A percentile compares a stretch with the other conserved stretches of the same genome.
Conservation (phyloP, 1,140 invertebrate species). For the Amyelois transitella region DNA sequence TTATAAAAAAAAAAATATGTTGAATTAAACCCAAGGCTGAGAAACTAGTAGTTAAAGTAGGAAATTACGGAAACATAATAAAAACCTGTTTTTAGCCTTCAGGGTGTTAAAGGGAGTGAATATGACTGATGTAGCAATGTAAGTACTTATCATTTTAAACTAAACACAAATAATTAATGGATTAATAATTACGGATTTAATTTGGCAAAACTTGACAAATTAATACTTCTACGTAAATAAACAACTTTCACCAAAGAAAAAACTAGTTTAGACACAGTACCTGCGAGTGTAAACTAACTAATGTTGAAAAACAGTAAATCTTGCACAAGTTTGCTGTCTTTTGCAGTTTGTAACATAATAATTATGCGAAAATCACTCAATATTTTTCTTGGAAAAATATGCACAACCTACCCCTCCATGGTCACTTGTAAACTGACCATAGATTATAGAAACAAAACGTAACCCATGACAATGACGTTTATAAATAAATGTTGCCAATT, state of each 20-base stretch:
- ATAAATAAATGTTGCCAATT: no score
- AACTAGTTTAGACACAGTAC: slow-evolving; percentile 18
- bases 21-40: background rate
- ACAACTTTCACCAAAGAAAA: slow-evolving; percentile 34
- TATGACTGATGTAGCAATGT: no score
- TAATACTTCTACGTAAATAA: slow-evolving; percentile 8
- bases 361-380: slow-evolving; percentile 27
- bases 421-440: slow-evolving; percentile 26
- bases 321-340: slow-evolving; percentile 22
- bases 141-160: no score
- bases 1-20: no score
- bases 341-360: slow-evolving; percentile 31
- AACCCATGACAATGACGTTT: no score
- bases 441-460: no score
- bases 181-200: background rate
- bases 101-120: no score
- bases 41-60: background rate
- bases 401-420: slow-evolving; percentile 29
- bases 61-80: slow-evolving; percentile 20
- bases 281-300: slow-evolving; percentile 22
- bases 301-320: slow-evolving; percentile 30
- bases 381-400: slow-evolving; percentile 22
- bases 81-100: slow-evolving; percentile 21
- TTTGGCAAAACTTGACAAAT: background rate
- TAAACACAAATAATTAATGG: background rate